Percentiles rank a stretch among this genome's conserved stretches.
Conservation (phyloP, 2,797 vertebrate genomes). For the Oryzias dopingdopingensis region DNA sequence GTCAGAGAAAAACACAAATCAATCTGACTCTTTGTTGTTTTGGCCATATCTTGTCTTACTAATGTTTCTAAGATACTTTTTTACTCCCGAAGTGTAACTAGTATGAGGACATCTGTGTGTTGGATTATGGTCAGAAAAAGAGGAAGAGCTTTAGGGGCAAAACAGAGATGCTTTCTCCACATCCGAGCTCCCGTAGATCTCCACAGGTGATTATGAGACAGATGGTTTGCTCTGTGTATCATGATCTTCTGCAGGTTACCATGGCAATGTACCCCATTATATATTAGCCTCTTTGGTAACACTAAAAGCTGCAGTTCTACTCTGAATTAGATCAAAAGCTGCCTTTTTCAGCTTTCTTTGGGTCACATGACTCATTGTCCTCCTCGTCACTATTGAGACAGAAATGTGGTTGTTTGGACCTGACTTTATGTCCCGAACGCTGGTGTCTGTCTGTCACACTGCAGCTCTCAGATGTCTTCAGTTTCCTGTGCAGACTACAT, state of each 20-base stretch:
- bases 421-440: not conserved
- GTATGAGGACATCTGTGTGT: too few species aligned
- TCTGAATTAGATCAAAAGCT: not conserved
- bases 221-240: not conserved
- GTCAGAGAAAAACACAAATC: too few species aligned
- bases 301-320: not conserved
- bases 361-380: not conserved
- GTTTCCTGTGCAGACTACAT: constrained; percentile 27
- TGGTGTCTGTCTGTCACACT: constrained; percentile 8
- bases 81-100: not conserved
- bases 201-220: too few species aligned
- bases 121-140: too few species aligned
- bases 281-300: not conserved
- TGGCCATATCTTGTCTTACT: not conserved
- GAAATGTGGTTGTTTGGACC: not conserved
- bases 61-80: not conserved
- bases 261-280: not conserved
- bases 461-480: constrained; percentile 17
- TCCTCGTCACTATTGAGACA: too few species aligned
- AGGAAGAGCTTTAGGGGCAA: too few species aligned
- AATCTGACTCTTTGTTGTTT: too few species aligned
- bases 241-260: not conserved
- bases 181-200: too few species aligned
- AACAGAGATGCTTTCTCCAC: too few species aligned
- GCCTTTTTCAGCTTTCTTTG: not conserved